These are phyloP conservation scores for Sebastes nivosus DNA, from an alignment of 2,797 vertebrate genomes.

Conservation along the genomic window DNA sequence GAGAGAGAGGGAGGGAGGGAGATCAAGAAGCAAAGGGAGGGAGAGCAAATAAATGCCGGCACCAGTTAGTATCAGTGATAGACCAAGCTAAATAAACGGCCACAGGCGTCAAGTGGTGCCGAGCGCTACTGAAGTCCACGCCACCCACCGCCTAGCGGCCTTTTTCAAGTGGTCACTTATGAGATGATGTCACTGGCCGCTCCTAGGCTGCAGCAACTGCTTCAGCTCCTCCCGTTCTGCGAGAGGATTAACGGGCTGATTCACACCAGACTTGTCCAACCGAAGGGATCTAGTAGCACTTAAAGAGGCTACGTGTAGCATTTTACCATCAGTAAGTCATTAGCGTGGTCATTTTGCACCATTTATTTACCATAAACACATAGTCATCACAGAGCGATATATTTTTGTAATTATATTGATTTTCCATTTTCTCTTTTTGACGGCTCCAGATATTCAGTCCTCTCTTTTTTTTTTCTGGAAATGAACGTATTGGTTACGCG, in stretches of 20 bases:
- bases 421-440: not conserved
- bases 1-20: not conserved
- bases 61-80: slow-evolving; percentile 49
- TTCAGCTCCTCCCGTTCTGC: slow-evolving; percentile 8
- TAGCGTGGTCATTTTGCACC: not conserved
- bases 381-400: not conserved
- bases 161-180: slow-evolving; percentile 71
- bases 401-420: not conserved
- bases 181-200: slow-evolving; percentile 69
- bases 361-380: not conserved
- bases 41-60: slow-evolving; percentile 54
- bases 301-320: not conserved
- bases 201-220: slow-evolving; percentile 34
- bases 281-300: slow-evolving; percentile 1
- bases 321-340: slow-evolving; percentile 14
- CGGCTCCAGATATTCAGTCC: not conserved
- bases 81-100: slow-evolving; percentile 65
- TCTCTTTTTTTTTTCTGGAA: not conserved
- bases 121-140: slow-evolving; percentile 58
- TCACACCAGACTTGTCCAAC: slow-evolving; percentile 42
- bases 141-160: slow-evolving; percentile 61
- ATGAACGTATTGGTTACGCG: not conserved
- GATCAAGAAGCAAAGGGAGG: slow-evolving; percentile 18
- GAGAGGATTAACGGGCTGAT: slow-evolving; percentile 21
- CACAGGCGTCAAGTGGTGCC: slow-evolving; percentile 64